A percentile compares a stretch with the other conserved stretches of the same genome.
Conservation (phyloP, 2,797 vertebrate species). For the Taeniopygia guttata region DNA sequence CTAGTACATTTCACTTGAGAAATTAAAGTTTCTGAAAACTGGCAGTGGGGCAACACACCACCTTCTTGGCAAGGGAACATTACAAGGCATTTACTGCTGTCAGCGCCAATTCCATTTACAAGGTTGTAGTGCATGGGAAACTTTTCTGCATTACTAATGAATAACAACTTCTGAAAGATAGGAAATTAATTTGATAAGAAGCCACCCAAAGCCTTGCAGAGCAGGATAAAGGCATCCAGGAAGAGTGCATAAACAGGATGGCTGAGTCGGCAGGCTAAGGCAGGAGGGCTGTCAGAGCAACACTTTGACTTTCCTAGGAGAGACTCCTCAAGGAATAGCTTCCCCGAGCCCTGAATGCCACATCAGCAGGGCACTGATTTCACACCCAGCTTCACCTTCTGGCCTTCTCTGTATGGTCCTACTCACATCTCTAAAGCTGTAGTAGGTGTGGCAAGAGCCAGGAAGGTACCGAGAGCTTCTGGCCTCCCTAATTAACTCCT, state of each 20-base stretch:
- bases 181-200: conserved; percentile 45
- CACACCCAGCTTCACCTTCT: background rate
- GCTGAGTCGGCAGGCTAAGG: background rate
- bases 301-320: background rate
- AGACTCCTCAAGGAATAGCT: background rate
- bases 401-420: background rate
- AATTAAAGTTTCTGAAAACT: background rate
- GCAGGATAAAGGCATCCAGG: conserved; percentile 11
- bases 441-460: background rate
- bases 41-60: background rate
- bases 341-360: background rate
- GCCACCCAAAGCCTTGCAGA: conserved; percentile 28
- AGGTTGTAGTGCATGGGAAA: background rate
- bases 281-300: background rate
- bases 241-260: background rate
- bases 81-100: background rate
- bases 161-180: background rate
- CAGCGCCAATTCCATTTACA: background rate
- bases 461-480: background rate
- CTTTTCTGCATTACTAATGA: conserved; percentile 24
- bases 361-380: background rate
- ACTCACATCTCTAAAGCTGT: background rate
- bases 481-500: conserved; percentile 16
- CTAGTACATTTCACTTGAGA: background rate
- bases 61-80: background rate